Base-by-base conservation (phyloP, 2,888 invertebrate genomes). In the Andricus quercusramuli region DNA sequence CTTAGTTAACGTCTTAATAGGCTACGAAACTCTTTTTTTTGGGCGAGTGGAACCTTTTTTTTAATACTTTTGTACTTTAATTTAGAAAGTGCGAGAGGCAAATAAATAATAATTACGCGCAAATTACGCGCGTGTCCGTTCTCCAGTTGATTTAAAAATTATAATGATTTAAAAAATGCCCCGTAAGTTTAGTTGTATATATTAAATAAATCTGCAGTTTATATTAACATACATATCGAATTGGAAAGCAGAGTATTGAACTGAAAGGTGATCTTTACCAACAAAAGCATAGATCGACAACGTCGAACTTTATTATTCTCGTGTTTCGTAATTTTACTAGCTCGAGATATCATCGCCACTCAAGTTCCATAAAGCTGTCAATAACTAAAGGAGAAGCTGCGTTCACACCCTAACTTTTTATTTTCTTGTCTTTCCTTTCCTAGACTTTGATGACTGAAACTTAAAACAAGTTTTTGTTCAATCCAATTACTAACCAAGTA, bases 151-250 rank as follows among this genome's bases (percentile, higher is more conserved):
- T 32, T 32, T 32, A 32, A 32, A 6, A 32, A 32, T 32, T 32
- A 8, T 5, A 32, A 6, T 0, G 32, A 32, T 32, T 32, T 32
- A 6, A 32, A 32, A 17, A 47, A 47, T 47, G 47, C 11, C n/a
- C 3, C 11, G 11, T 56, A 20, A 56, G 11, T n/a, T n/a, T n/a
- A 56, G n/a, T 56, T 56, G 2, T 47, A n/a, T n/a, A n/a, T 56
- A 56, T n/a, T 62, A 25, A 47, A 68, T 68, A 17, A 68, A n/a
- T 47, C 15, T 68, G 41, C 17, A 25, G 44, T 68, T 47, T 47
- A 51, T 9, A 74, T 74, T 74, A 51, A 74, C 74, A 74, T 74
- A 74, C 74, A 74, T 74, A 74, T 74, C n/a, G 74, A 56, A 74
- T 74, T 74, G 74, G 74, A 74, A 74, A 74, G 74, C 51, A 74